Percentiles rank a stretch among this genome's conserved stretches.
Evolutionary conservation across 2,888 invertebrate species (phyloP).

Genomic region (Dioctria linearis): DNA sequence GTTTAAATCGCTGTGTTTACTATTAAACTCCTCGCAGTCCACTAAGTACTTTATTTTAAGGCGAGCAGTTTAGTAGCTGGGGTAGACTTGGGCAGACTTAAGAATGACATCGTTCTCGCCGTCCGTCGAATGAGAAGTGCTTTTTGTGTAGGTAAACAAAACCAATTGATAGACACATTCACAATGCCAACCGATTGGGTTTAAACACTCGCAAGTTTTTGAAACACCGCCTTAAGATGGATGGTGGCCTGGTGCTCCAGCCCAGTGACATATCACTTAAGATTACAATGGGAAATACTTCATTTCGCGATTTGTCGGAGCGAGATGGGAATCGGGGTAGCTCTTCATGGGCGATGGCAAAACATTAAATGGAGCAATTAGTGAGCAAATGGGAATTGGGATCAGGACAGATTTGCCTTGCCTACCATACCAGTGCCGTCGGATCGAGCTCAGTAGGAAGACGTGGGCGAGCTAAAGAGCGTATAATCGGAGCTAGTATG

Average conservation of each 20-base stretch:
- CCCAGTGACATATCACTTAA: slow-evolving; percentile 45
- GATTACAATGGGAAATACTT: slow-evolving; percentile 32
- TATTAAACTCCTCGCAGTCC: slow-evolving; percentile 42
- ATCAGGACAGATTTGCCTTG: slow-evolving; percentile 35
- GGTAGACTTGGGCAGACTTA: slow-evolving; percentile 39
- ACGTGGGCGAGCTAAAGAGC: slow-evolving; percentile 41
- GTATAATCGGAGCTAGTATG: slow-evolving; percentile 22
- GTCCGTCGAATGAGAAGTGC: slow-evolving; percentile 19
- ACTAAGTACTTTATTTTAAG: slow-evolving; percentile 49
- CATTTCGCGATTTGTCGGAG: slow-evolving; percentile 17
- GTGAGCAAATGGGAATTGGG: slow-evolving; percentile 36
- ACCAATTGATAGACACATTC: slow-evolving; percentile 40
- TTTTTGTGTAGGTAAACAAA: slow-evolving; percentile 14
- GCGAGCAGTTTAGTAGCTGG: slow-evolving; percentile 35
- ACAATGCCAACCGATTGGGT: neutral
- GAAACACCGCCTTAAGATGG: slow-evolving; percentile 47
- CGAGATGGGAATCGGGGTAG: slow-evolving; percentile 23
- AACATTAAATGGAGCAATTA: slow-evolving; percentile 42
- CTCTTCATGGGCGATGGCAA: slow-evolving; percentile 43
- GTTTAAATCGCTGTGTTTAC: slow-evolving; percentile 44
- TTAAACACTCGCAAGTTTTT: slow-evolving; percentile 25
- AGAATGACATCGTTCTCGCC: slow-evolving; percentile 47
- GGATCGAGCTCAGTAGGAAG: neutral
- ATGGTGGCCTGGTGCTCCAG: slow-evolving; percentile 43
- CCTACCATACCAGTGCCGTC: neutral